Percentiles rank a stretch among this genome's conserved stretches.
Conservation (phyloP, 2,888 invertebrate genomes). For the Mythimna loreyi region DNA sequence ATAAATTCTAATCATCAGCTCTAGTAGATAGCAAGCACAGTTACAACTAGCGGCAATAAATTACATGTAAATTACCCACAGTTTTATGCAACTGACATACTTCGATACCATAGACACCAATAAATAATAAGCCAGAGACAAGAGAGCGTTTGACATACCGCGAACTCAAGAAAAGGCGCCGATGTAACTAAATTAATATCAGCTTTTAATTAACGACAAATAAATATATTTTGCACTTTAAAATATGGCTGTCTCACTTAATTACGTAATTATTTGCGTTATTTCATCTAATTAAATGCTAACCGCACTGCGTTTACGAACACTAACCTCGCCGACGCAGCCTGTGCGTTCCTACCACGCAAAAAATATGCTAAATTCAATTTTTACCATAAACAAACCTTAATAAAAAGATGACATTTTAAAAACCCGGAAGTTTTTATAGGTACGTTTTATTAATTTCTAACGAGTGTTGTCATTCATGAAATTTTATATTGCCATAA, state of each 20-base stretch:
- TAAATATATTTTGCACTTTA: constrained; percentile 45
- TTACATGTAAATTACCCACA: constrained; percentile 43
- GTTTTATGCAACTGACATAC: constrained; percentile 41
- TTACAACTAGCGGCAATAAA: constrained; percentile 31
- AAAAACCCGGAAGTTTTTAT: constrained; percentile 51
- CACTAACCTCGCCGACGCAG: constrained; percentile 11
- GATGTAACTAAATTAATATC: constrained; percentile 47
- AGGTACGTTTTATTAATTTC: constrained; percentile 38
- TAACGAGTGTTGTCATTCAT: constrained; percentile 50
- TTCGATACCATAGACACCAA: constrained; percentile 44
- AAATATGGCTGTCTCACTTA: constrained; percentile 41
- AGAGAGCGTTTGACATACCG: constrained; percentile 1
- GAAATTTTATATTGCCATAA: constrained; percentile 62
- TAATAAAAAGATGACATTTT: constrained; percentile 38
- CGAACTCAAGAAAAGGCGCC: constrained; percentile 40
- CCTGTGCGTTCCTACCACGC: constrained; percentile 1
- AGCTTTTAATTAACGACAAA: constrained; percentile 56
- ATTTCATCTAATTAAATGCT: constrained; percentile 55
- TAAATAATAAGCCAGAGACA: constrained; percentile 42
- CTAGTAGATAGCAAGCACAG: constrained; percentile 16
- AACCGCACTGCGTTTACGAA: constrained; percentile 15
- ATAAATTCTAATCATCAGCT: constrained; percentile 37
- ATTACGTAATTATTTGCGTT: constrained; percentile 44
- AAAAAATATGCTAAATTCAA: constrained; percentile 26
- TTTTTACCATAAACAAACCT: constrained; percentile 12